Percentiles rank a stretch among this genome's conserved stretches.
phyloP scores from a whole-genome alignment of 1,140 invertebrate species.

The Argopecten irradians region DNA sequence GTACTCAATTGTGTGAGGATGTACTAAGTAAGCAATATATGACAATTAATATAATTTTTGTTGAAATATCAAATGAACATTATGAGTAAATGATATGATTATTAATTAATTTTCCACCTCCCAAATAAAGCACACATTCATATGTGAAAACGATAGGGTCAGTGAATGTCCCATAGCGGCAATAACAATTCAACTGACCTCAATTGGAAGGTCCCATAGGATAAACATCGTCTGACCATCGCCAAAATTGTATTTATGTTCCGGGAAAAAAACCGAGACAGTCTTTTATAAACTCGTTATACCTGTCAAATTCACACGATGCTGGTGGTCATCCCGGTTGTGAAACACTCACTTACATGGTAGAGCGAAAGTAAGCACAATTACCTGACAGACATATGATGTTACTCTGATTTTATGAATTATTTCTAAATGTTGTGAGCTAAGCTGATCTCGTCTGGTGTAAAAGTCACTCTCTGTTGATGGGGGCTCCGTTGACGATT shows the following conservation, averaged over 20 bases:
- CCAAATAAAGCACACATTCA: too few species aligned
- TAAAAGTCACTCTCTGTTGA: neutral
- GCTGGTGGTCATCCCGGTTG: neutral
- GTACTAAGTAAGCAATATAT: too few species aligned
- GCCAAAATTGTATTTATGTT: neutral
- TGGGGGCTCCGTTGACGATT: neutral
- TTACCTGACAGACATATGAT: neutral
- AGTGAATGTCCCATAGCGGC: neutral
- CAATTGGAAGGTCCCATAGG: neutral
- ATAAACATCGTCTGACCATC: neutral
- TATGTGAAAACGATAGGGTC: too few species aligned
- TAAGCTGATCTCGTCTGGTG: neutral
- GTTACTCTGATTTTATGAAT: neutral
- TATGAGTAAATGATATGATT: too few species aligned
- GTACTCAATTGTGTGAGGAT: too few species aligned
- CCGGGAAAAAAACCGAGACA: neutral
- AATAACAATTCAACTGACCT: neutral
- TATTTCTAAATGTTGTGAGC: slow-evolving; percentile 11
- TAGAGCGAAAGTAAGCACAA: neutral
- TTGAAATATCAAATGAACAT: too few species aligned
- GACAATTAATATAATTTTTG: too few species aligned
- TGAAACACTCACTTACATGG: neutral
- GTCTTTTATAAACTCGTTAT: neutral
- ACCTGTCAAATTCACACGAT: neutral
- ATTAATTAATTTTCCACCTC: too few species aligned